A percentile compares a stretch with the other conserved stretches of the same genome.
Conservation (phyloP, 2,113 vertebrate species). For the Pelusios castaneus region DNA sequence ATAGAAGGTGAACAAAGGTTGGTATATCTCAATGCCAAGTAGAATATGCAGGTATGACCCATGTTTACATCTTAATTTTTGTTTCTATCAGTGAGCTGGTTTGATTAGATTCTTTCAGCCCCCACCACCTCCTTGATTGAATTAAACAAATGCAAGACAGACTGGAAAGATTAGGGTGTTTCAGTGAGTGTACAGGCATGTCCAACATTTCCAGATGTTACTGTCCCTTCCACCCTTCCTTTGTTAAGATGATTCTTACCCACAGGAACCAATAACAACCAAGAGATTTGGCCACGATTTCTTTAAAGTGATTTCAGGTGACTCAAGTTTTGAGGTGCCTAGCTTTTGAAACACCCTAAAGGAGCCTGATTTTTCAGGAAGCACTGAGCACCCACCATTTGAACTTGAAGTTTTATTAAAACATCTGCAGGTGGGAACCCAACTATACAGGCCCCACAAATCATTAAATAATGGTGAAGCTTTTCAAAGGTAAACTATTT, state of each 20-base stretch:
- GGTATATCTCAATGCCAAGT: background rate
- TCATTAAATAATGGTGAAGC: no score
- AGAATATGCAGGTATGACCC: background rate
- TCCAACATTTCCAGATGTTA: slow-evolving; percentile 16
- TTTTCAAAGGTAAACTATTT: background rate
- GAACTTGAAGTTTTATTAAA: background rate
- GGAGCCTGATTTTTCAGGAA: background rate
- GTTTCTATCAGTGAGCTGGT: fast-evolving
- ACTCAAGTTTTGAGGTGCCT: background rate
- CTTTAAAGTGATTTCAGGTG: slow-evolving; percentile 36
- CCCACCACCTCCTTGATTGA: fast-evolving
- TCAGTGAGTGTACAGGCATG: slow-evolving; percentile 1
- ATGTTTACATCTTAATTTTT: fast-evolving
- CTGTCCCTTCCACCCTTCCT: background rate
- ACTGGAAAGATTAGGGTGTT: slow-evolving; percentile 37
- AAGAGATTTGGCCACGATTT: slow-evolving; percentile 36
- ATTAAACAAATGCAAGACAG: background rate
- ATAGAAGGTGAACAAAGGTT: fast-evolving
- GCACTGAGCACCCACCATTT: background rate
- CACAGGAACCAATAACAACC: slow-evolving; percentile 43
- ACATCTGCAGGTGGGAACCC: background rate
- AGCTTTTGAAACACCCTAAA: background rate
- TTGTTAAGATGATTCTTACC: slow-evolving; percentile 40
- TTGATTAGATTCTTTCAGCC: background rate
- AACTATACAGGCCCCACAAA: background rate